Conservation (phyloP, 2,113 vertebrate genomes). For the Notothenia coriiceps region DNA sequence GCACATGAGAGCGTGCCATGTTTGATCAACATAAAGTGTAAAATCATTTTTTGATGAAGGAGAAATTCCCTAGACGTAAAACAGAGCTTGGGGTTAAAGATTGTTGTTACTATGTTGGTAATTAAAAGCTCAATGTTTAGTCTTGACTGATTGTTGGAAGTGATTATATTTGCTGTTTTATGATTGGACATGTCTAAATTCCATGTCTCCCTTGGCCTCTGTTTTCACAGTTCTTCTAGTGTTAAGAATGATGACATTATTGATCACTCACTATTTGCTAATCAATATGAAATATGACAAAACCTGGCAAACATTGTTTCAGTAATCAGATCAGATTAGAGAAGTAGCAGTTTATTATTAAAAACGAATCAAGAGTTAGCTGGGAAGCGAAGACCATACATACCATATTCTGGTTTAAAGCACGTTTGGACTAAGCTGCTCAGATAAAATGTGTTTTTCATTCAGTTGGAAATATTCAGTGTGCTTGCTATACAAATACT, state of each 20-base stretch:
- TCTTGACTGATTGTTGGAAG: conserved; percentile 28
- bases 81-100: conserved; percentile 36
- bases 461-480: not conserved
- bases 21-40: conserved; percentile 50
- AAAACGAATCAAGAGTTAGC: conserved; percentile 46
- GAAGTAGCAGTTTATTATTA: conserved; percentile 51
- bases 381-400: not conserved
- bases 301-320: conserved; percentile 14
- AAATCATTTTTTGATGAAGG: conserved; percentile 26
- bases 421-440: too few species aligned
- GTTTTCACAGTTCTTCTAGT: not conserved
- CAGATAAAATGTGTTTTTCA: not conserved
- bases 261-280: conserved; percentile 60
- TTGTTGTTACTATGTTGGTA: conserved; percentile 18
- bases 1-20: conserved; percentile 31
- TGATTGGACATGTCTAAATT: conserved; percentile 9
- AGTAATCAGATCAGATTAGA: conserved; percentile 50
- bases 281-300: conserved; percentile 46
- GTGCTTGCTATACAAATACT: not conserved
- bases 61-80: conserved; percentile 41
- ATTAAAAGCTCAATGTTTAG: conserved; percentile 21
- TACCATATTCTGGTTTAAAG: too few species aligned
- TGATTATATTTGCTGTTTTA: conserved; percentile 21
- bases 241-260: conserved; percentile 44
- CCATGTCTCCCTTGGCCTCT: not conserved